Evolutionary conservation across 2,797 vertebrate species (phyloP).

Genomic region (Xyrichtys novacula): DNA sequence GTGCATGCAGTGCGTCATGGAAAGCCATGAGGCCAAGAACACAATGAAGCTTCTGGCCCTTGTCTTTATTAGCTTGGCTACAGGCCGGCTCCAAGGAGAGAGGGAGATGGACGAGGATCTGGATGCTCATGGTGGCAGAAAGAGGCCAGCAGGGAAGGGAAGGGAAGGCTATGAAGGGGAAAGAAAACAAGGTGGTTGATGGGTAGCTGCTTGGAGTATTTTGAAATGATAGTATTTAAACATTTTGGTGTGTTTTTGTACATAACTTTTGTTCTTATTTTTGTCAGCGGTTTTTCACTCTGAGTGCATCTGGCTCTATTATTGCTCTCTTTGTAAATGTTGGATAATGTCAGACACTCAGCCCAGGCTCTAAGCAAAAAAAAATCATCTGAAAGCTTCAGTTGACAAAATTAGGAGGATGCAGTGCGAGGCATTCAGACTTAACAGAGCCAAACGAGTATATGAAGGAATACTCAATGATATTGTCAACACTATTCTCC

Average conservation of each 20-base stretch:
- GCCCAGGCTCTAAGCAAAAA: no score
- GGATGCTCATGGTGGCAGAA: conserved; percentile 28
- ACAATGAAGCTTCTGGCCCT: conserved; percentile 65
- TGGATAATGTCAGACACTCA: not conserved
- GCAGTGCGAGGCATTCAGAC: no score
- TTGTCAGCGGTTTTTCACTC: no score
- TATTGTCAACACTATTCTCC: no score
- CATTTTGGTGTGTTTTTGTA: no score
- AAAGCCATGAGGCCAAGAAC: conserved; percentile 67
- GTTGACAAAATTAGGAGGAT: no score
- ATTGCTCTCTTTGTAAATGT: not conserved
- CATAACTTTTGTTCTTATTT: no score
- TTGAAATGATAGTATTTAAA: no score
- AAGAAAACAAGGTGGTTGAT: not conserved
- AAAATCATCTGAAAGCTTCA: no score
- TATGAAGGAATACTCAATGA: no score
- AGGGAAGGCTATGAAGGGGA: not conserved
- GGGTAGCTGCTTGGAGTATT: not conserved
- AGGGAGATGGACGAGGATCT: conserved; percentile 30
- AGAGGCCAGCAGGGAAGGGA: conserved; percentile 18
- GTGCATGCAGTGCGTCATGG: conserved; percentile 59
- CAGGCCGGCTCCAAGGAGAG: conserved; percentile 44
- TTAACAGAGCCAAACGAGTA: no score
- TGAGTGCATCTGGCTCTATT: no score
- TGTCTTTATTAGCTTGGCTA: conserved; percentile 69